These are phyloP conservation scores for Drosophila prosaltans DNA, from an alignment of 1,140 invertebrate species.

Conservation along the genomic window DNA sequence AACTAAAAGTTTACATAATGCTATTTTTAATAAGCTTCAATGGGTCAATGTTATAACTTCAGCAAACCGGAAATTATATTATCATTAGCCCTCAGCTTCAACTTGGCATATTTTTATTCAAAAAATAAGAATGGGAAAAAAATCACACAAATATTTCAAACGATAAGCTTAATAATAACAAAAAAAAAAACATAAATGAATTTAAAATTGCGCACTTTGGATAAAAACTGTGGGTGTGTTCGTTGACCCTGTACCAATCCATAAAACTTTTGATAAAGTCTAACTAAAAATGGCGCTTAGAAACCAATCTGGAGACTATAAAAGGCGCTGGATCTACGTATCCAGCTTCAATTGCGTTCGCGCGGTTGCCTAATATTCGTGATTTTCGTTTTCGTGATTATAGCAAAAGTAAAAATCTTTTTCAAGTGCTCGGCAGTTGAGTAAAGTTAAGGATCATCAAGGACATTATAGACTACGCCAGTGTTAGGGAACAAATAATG, in stretches of 20 bases:
- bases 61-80: conserved; percentile 33
- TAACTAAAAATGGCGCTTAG: conserved; percentile 34
- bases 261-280: conserved; percentile 41
- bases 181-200: conserved; percentile 24
- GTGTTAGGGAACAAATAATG: conserved; percentile 30
- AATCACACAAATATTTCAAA: conserved; percentile 12
- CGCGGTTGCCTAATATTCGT: conserved; percentile 31
- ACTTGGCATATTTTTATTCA: conserved; percentile 58
- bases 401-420: conserved; percentile 30
- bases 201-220: conserved; percentile 40
- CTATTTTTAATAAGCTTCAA: conserved; percentile 28
- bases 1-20: conserved; percentile 24
- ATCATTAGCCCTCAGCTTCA: conserved; percentile 38
- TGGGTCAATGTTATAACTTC: conserved; percentile 50
- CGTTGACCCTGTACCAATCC: conserved; percentile 20
- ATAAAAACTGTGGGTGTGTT: conserved; percentile 30
- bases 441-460: conserved; percentile 16
- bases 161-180: conserved; percentile 49
- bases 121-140: conserved; percentile 1
- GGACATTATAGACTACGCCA: conserved; percentile 5
- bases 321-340: conserved; percentile 38
- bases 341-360: conserved; percentile 51
- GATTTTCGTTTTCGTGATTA: conserved; percentile 24
- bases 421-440: conserved; percentile 20
- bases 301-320: conserved; percentile 46